Evolutionary conservation across 1,140 invertebrate genomes (phyloP).

Genomic region (Acyrthosiphon pisum): DNA sequence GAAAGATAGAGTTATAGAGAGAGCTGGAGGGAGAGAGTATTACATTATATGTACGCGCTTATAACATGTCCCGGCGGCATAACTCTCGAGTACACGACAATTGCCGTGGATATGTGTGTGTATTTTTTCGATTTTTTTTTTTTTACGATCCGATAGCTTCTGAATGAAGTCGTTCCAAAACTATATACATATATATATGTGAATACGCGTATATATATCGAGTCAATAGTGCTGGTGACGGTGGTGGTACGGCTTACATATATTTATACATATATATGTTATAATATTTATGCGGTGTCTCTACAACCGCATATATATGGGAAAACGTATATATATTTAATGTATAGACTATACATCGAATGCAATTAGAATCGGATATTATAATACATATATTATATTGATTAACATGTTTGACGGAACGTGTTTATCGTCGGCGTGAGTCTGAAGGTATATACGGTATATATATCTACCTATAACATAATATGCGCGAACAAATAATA

Average conservation of each 20-base stretch:
- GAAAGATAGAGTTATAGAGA: not conserved
- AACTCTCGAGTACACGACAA: conserved; percentile 17
- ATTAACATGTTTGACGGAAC: conserved; percentile 48
- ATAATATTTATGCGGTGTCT: conserved; percentile 8
- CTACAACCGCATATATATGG: not conserved
- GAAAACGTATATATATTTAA: not conserved
- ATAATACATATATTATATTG: conserved; percentile 5
- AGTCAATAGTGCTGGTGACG: not conserved
- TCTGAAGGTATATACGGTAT: not conserved
- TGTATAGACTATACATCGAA: not conserved
- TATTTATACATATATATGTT: not conserved
- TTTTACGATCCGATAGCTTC: not conserved
- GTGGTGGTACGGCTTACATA: not conserved
- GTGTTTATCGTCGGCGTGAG: conserved; percentile 11
- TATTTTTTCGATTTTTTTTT: not conserved
- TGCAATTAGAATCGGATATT: conserved; percentile 33
- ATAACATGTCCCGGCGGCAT: conserved; percentile 22
- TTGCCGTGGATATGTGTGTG: not conserved
- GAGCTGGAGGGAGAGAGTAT: not conserved
- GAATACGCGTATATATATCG: not conserved
- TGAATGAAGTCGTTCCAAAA: conserved; percentile 30
- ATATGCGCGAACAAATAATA: conserved; percentile 27
- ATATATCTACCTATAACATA: not conserved
- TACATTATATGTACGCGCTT: not conserved
- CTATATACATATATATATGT: not conserved